Conservation (phyloP, 2,113 vertebrate species). For the Pontoporia blainvillei region DNA sequence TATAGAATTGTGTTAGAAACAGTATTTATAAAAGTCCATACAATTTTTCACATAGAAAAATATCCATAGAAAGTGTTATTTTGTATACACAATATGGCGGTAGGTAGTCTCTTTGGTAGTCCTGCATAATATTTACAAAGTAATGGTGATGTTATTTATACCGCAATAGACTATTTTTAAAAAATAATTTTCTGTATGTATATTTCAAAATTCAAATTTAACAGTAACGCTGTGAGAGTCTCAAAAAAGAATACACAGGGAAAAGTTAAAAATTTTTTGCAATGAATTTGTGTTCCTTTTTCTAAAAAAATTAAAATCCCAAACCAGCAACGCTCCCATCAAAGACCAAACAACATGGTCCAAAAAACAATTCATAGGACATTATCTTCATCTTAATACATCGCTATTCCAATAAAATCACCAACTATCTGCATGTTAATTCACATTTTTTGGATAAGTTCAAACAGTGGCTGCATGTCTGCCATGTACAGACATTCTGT, state of each 20-base stretch:
- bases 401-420: neutral
- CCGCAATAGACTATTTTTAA: neutral
- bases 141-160: neutral
- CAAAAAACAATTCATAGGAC: neutral
- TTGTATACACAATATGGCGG: conserved; percentile 38
- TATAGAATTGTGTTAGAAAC: conserved; percentile 81
- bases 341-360: neutral
- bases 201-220: conserved; percentile 37
- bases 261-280: neutral
- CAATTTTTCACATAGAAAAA: conserved; percentile 71
- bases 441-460: neutral
- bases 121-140: neutral
- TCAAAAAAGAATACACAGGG: conserved; percentile 31
- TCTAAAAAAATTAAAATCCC: neutral
- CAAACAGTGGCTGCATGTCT: neutral
- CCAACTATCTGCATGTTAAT: neutral
- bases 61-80: conserved; percentile 25
- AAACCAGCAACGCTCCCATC: neutral
- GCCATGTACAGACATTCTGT: neutral
- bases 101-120: conserved; percentile 63
- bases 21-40: conserved; percentile 79
- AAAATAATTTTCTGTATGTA: neutral
- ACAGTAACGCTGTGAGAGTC: neutral
- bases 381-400: neutral
- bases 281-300: neutral